Evolutionary conservation across 2,888 invertebrate genomes (phyloP), one percentile per base, ranked within the genome.

Genomic region (Stenoptilia bipunctidactyla): DNA sequence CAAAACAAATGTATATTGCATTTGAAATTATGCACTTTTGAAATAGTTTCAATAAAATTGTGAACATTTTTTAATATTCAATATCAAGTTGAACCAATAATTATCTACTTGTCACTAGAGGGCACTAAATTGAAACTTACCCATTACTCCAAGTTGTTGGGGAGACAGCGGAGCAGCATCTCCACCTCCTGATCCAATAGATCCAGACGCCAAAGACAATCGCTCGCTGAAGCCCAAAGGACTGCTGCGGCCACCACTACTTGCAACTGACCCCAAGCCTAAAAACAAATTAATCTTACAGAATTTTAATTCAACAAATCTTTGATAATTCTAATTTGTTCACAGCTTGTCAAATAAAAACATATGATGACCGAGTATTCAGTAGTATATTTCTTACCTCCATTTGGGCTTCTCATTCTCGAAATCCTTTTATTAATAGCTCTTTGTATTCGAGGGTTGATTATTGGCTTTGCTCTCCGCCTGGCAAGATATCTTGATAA

Each of bases 61-160:
- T n/a, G n/a, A n/a, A n/a, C n/a, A n/a, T n/a, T n/a, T n/a, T n/a
- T n/a, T n/a, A n/a, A n/a, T n/a, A n/a, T n/a, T n/a, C n/a, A n/a
- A n/a, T n/a, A n/a, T n/a, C n/a, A n/a, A n/a, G n/a, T n/a, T n/a
- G n/a, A n/a, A n/a, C n/a, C n/a, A n/a, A n/a, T n/a, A n/a, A n/a
- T n/a, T n/a, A n/a, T 5, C 53, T 52, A 49, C 35, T 51, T 27
- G 10, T 40, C 41, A 49, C 49, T 9, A 63, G 58, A 58, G 61
- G 56, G 48, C 56, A 45, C 42, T 55, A 33, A n/a, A 41, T 20
- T 20, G 4, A n/a, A 12, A 88, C 90, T 90, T 73, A 92, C 93
- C 96, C 89, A 96, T 91, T 15, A 94, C 92, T 43, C 96, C 96
- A 20, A 96, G 86, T 56, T 96, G 94, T 61, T 94, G 93, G 1